Evolutionary conservation across 1,140 invertebrate species (phyloP).

Genomic region (Ridgeia piscesae): DNA sequence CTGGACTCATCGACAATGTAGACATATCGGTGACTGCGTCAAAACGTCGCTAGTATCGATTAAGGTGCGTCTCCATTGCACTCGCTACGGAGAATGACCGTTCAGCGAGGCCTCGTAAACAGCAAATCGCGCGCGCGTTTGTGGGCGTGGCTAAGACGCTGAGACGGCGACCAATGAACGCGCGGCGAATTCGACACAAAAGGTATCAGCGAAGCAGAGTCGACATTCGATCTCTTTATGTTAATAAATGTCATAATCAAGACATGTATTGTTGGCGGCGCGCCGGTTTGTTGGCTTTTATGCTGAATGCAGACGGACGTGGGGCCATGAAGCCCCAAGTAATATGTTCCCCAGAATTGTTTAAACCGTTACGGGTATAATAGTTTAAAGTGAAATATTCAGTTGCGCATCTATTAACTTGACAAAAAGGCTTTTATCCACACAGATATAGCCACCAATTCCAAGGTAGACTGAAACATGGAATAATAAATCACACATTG

Average conservation of each 20-base stretch:
- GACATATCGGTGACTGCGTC: neutral
- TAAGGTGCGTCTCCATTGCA: neutral
- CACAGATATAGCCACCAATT: too few species aligned
- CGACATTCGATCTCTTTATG: neutral
- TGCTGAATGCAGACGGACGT: neutral
- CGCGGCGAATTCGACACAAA: neutral
- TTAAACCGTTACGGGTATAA: neutral
- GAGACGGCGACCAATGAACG: neutral
- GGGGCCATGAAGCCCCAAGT: neutral
- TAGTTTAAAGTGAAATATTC: neutral
- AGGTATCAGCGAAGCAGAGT: neutral
- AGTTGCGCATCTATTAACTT: too few species aligned
- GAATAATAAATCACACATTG: too few species aligned
- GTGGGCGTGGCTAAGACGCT: neutral
- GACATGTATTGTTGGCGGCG: neutral
- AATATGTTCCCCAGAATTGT: neutral
- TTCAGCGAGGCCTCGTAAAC: neutral
- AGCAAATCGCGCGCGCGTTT: neutral
- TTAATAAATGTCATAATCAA: conserved; percentile 2
- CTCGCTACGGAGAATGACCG: neutral
- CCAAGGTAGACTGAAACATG: too few species aligned
- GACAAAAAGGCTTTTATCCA: too few species aligned
- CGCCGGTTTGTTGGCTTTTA: neutral
- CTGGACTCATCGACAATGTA: neutral
- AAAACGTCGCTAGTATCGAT: neutral